Base-by-base conservation (phyloP, 2,888 invertebrate genomes). In the Cheilosia impressa region DNA sequence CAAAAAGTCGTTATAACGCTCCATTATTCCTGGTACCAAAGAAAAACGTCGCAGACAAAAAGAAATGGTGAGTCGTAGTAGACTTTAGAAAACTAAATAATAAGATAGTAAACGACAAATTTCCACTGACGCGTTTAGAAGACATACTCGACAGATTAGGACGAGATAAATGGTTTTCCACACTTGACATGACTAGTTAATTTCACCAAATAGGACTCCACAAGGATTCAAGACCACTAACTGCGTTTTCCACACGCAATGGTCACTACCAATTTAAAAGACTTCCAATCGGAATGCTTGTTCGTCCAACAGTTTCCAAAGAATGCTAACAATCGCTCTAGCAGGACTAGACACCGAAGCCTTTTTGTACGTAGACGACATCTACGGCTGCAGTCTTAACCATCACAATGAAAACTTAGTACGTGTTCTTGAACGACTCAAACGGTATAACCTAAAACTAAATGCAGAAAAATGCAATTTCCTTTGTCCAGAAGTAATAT, bases 321-420 rank as follows among this genome's bases (percentile, higher is more conserved):
- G 85, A 62, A 88, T 87, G 85, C 27, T 87, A 19, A 76, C 85
- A 17, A 85, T 87, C 58, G 88, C 78, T n/a, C 43, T 80, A 47
- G 17, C 53, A 7, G 87, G 76, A 19, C n/a, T 79, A 66, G 62
- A 57, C 22, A 34, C 55, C 13, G 52, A 81, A 52, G 77, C 84
- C n/a, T 88, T 88, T 57, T 53, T 87, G 9, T 89, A n/a, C n/a
- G n/a, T n/a, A n/a, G n/a, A n/a, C n/a, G n/a, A n/a, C n/a, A 71
- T 88, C 9, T 88, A 85, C 50, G 87, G 82, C 13, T 79, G 58
- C n/a, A 72, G 66, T 27, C 34, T 73, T 27, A 22, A 66, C 52
- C 73, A 87, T 43, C 87, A 88, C 63, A 87, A 87, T 24, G 38
- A 69, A 4, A 84, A 87, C 17, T n/a, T 88, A 45, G 34, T 31